Evolutionary conservation across 2,888 invertebrate species (phyloP).

Genomic region (Ophioninae sp.): DNA sequence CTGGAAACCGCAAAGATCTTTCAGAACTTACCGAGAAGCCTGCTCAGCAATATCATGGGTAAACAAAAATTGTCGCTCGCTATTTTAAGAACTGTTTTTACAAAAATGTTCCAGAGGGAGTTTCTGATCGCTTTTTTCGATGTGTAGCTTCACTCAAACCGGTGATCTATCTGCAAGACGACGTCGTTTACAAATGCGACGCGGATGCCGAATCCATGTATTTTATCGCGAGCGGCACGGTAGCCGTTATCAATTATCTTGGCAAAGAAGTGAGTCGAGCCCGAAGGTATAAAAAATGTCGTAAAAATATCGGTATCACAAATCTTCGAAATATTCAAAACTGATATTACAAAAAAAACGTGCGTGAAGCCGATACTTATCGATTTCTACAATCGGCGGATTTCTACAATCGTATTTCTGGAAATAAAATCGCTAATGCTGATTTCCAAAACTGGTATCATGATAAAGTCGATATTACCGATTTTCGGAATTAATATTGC

Average conservation of each 20-base stretch:
- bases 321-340: too few relatives aligned
- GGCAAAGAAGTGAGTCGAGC: conserved; percentile 73
- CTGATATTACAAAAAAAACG: too few relatives aligned
- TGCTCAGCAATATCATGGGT: conserved; percentile 75
- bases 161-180: conserved; percentile 75
- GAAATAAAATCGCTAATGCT: too few relatives aligned
- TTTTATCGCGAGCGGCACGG: conserved; percentile 78
- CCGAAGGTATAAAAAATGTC: neutral
- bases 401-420: too few relatives aligned
- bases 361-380: too few relatives aligned
- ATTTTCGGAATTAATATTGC: too few relatives aligned
- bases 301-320: too few relatives aligned
- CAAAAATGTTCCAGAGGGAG: neutral
- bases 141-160: conserved; percentile 68
- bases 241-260: conserved; percentile 71
- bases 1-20: conserved; percentile 75
- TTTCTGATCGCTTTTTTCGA: neutral
- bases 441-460: too few relatives aligned
- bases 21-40: conserved; percentile 70
- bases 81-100: neutral
- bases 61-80: conserved; percentile 25
- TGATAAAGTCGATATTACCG: too few relatives aligned
- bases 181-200: conserved; percentile 75
- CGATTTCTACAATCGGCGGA: too few relatives aligned
- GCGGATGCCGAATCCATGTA: conserved; percentile 77